Evolutionary conservation across 2,797 vertebrate species (phyloP).

Genomic region (Percopsis omiscomaycus): DNA sequence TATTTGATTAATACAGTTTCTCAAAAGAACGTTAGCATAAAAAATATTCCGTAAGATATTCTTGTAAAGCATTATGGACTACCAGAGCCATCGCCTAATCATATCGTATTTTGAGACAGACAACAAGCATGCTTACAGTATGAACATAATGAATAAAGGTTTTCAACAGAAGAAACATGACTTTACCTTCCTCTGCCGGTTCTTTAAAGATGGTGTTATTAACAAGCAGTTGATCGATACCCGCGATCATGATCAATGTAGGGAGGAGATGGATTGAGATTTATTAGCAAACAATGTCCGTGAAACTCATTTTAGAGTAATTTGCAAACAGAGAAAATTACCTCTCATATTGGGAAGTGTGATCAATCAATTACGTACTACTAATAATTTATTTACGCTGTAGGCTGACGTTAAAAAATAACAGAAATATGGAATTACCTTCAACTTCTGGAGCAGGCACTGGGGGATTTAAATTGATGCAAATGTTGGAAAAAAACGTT

Average conservation of each 20-base stretch:
- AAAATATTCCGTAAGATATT: background rate
- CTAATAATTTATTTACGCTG: background rate
- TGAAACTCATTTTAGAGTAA: background rate
- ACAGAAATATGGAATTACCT: conserved; percentile 33
- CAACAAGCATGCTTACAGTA: background rate
- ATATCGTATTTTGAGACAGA: conserved; percentile 11
- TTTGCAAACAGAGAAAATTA: too few species aligned
- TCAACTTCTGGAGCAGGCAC: conserved; percentile 29
- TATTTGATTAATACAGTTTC: background rate
- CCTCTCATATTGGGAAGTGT: too few species aligned
- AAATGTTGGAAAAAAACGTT: conserved; percentile 3
- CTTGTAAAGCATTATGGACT: background rate
- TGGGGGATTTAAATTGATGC: conserved; percentile 11
- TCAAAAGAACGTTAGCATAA: conserved; percentile 11
- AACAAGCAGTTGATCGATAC: conserved; percentile 5
- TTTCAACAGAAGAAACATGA: background rate
- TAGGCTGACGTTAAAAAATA: background rate
- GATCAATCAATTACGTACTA: too few species aligned
- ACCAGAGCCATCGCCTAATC: background rate
- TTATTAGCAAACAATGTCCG: conserved; percentile 16
- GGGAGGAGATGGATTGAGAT: conserved; percentile 1
- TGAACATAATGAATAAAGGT: background rate
- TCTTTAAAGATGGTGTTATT: conserved; percentile 19
- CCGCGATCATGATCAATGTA: conserved; percentile 9
- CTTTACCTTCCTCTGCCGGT: conserved; percentile 43